Percentiles rank a stretch among this genome's conserved stretches.
Evolutionary conservation across 2,888 invertebrate species (phyloP).

Genomic region (Deilephila porcellus): DNA sequence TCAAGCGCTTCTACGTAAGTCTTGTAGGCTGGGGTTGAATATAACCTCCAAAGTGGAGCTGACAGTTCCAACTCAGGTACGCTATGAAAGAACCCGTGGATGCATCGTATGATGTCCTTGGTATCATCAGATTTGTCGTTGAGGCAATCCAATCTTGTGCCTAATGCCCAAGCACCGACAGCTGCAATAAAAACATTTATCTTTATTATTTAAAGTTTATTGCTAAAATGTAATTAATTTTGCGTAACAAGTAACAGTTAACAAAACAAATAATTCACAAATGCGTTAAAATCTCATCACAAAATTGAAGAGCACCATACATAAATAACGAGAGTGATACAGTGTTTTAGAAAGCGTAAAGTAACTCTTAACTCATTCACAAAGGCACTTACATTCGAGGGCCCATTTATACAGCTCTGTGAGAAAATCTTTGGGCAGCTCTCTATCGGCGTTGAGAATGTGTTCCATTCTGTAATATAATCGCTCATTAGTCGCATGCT

Average conservation of each 20-base stretch:
- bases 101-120: slow-evolving; percentile 90
- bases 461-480: slow-evolving; percentile 85
- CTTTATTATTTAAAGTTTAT: neutral
- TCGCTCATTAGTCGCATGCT: slow-evolving; percentile 43
- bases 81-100: slow-evolving; percentile 90
- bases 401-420: slow-evolving; percentile 92
- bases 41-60: slow-evolving; percentile 90
- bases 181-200: slow-evolving; percentile 78
- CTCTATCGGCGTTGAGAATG: slow-evolving; percentile 84
- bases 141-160: slow-evolving; percentile 91
- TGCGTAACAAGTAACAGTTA: neutral
- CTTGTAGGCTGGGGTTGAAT: slow-evolving; percentile 88
- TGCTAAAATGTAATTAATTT: neutral
- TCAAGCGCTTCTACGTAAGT: slow-evolving; percentile 89
- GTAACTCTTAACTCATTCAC: slow-evolving; percentile 36
- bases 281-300: too few species aligned
- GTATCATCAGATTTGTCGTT: slow-evolving; percentile 88
- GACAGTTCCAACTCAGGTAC: slow-evolving; percentile 90
- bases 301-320: neutral
- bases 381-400: slow-evolving; percentile 88
- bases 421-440: slow-evolving; percentile 88
- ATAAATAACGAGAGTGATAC: neutral
- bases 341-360: slow-evolving; percentile 8
- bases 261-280: too few species aligned
- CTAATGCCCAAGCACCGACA: slow-evolving; percentile 92